Conservation (phyloP, 2,888 invertebrate species). For the Opisthograptis luteolata region DNA sequence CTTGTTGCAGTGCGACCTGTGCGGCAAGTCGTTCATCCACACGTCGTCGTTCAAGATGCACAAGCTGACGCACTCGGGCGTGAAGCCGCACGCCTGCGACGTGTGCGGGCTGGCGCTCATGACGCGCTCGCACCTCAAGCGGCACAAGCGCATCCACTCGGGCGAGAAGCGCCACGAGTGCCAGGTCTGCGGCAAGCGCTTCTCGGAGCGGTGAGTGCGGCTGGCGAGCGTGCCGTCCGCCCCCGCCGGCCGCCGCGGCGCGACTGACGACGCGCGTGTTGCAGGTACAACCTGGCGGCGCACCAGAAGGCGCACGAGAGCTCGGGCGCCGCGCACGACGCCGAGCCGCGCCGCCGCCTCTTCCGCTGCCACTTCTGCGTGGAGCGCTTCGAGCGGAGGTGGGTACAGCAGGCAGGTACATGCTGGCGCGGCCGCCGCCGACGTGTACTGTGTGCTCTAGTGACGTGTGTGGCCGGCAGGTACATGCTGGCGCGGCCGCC, state of each 20-base stretch:
- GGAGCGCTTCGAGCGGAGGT: conserved; percentile 69
- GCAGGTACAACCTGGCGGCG: conserved; percentile 72
- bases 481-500: conserved; percentile 79
- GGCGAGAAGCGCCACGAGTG: conserved; percentile 86
- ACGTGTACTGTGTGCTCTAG: no score
- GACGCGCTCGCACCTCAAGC: conserved; percentile 87
- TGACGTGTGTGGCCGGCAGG: no score
- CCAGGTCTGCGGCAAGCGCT: conserved; percentile 82
- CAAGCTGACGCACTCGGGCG: conserved; percentile 86
- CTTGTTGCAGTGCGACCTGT: conserved; percentile 81
- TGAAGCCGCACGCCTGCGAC: conserved; percentile 85
- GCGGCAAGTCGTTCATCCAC: conserved; percentile 87
- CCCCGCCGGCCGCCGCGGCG: not conserved
- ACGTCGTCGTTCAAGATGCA: conserved; percentile 89
- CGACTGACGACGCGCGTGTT: no score
- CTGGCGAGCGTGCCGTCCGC: conserved; percentile 42
- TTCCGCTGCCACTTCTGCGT: conserved; percentile 77
- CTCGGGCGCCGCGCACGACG: conserved; percentile 24
- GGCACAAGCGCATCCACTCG: conserved; percentile 87
- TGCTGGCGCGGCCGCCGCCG: conserved; percentile 76
- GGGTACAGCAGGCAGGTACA: conserved; percentile 52
- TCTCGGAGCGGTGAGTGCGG: conserved; percentile 81
- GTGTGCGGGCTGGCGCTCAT: conserved; percentile 85
- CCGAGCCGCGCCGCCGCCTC: conserved; percentile 54
- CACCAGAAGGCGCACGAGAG: conserved; percentile 72